phyloP scores from a whole-genome alignment of 2,797 vertebrate species.

The Allobates femoralis region DNA sequence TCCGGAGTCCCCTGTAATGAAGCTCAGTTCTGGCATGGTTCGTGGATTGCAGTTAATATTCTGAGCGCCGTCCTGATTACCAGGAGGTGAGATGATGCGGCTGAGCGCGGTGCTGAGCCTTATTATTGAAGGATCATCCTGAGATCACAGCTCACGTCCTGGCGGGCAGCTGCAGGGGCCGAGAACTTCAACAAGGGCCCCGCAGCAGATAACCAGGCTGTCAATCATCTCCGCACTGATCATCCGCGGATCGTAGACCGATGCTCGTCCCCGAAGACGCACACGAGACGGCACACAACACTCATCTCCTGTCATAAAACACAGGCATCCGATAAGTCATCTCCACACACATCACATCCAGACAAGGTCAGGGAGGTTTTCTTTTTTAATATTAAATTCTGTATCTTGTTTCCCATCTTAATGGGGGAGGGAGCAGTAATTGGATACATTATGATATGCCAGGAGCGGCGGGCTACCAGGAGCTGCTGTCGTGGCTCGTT shows the following conservation, averaged over 20 bases:
- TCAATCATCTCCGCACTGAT: not conserved
- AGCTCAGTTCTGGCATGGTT: not conserved
- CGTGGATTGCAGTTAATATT: not conserved
- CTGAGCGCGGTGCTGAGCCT: not conserved
- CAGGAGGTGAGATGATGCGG: not conserved
- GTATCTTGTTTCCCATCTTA: no score
- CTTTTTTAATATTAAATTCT: no score
- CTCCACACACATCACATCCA: no score
- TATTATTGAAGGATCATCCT: not conserved
- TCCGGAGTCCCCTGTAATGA: no score
- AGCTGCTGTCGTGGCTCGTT: no score
- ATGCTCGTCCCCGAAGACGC: not conserved
- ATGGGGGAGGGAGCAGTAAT: no score
- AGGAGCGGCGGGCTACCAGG: no score
- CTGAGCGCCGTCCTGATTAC: not conserved
- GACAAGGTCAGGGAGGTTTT: no score
- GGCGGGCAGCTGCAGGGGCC: not conserved
- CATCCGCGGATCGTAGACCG: not conserved
- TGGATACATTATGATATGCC: no score
- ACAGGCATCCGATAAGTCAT: no score
- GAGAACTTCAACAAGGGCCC: not conserved
- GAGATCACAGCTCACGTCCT: slow-evolving; percentile 15
- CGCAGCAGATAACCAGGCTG: slow-evolving; percentile 14
- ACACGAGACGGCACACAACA: not conserved
- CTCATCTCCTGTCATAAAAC: no score